phyloP scores from a whole-genome alignment of 2,113 vertebrate genomes.

The Tursiops truncatus region DNA sequence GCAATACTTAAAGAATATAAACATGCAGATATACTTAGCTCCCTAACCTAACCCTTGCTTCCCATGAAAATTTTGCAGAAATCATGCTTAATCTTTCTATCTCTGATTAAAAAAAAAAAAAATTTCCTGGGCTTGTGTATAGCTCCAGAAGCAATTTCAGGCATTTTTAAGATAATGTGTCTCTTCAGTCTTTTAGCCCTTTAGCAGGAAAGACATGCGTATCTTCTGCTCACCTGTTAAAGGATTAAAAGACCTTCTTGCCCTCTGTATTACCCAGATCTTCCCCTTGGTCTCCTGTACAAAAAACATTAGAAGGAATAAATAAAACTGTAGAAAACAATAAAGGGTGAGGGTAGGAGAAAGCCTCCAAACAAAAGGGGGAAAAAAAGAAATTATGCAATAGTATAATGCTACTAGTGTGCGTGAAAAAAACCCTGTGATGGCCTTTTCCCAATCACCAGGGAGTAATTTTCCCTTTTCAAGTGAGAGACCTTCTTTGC shows the following conservation, averaged over 20 bases:
- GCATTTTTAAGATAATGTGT: neutral
- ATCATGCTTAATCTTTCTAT: neutral
- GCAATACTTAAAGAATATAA: neutral
- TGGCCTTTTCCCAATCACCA: neutral
- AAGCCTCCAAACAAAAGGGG: neutral
- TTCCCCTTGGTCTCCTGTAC: neutral
- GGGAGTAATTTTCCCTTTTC: conserved; percentile 26
- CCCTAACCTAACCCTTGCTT: neutral
- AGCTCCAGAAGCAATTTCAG: neutral
- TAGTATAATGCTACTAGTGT: neutral
- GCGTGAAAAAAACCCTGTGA: neutral
- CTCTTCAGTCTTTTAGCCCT: neutral
- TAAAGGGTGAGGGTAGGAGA: neutral
- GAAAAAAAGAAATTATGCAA: neutral
- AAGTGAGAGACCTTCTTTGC: conserved; percentile 8
- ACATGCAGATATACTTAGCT: neutral
- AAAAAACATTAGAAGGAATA: neutral
- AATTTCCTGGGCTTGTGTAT: neutral
- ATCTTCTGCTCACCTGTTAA: neutral
- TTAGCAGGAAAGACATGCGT: neutral
- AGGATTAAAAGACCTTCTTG: neutral
- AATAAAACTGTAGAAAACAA: neutral
- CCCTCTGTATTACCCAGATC: neutral
- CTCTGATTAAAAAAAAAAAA: neutral
- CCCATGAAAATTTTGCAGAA: neutral